These are phyloP conservation scores for Stegastes partitus DNA, from an alignment of 2,113 vertebrate species.

Conservation along the genomic window DNA sequence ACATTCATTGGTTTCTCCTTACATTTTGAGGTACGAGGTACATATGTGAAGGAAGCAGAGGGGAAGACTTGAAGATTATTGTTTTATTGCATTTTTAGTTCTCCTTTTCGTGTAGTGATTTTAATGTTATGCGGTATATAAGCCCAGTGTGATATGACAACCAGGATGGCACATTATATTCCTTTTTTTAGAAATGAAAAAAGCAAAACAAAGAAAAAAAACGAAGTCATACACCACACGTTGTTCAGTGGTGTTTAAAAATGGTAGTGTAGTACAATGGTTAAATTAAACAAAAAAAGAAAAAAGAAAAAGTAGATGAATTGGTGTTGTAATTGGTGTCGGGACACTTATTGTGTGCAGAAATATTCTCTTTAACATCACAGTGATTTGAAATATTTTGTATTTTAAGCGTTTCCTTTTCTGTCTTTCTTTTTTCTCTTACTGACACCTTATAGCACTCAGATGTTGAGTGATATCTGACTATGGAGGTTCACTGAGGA, in stretches of 20 bases:
- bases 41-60: not conserved
- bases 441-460: not conserved
- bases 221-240: conserved; percentile 21
- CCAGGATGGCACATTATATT: no score
- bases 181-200: no score
- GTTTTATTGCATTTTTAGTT: conserved; percentile 6
- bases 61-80: no score
- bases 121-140: not conserved
- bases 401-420: not conserved
- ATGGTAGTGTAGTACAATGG: no score
- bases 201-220: no score
- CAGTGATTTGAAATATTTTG: not conserved
- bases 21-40: conserved; percentile 34
- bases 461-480: conserved; percentile 29
- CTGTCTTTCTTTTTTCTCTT: not conserved
- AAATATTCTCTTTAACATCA: conserved; percentile 1
- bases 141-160: not conserved
- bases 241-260: conserved; percentile 16
- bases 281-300: no score
- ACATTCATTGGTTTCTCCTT: conserved; percentile 42
- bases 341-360: not conserved
- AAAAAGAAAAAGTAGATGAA: conserved; percentile 15
- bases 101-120: not conserved
- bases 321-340: conserved; percentile 7
- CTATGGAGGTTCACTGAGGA: conserved; percentile 1